phyloP scores from a whole-genome alignment of 2,888 invertebrate genomes.

The Heliconius aoede region DNA sequence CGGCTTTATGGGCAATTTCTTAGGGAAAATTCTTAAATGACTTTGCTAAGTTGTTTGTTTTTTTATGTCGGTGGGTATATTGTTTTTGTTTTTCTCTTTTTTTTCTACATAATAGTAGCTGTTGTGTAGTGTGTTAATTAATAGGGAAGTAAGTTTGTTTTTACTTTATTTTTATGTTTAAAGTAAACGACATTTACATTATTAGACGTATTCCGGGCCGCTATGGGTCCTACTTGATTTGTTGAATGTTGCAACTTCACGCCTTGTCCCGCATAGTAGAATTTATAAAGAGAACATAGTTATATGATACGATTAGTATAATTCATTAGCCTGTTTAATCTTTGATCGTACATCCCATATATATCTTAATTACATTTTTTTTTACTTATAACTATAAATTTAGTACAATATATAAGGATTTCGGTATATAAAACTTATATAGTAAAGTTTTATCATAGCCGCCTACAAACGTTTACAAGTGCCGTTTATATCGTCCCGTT shows the following conservation, averaged over 20 bases:
- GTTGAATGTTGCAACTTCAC: not conserved
- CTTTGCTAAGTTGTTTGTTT: constrained; percentile 14
- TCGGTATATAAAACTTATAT: not conserved
- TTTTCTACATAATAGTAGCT: not conserved
- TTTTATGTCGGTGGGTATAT: not conserved
- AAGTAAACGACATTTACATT: too few relatives aligned
- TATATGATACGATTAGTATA: not conserved
- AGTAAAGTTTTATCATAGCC: constrained; percentile 2
- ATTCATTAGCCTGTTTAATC: too few relatives aligned
- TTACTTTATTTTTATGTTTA: constrained; percentile 1
- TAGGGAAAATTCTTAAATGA: constrained; percentile 11
- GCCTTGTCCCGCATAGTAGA: not conserved
- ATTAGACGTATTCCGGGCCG: too few relatives aligned
- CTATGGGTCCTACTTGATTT: not conserved
- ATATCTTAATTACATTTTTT: too few relatives aligned
- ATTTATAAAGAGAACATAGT: not conserved
- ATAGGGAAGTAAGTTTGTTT: too few relatives aligned
- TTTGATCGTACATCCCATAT: too few relatives aligned
- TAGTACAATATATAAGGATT: too few relatives aligned
- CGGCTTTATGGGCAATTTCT: constrained; percentile 13
- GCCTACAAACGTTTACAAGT: constrained; percentile 25
- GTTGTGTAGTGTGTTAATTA: not conserved
- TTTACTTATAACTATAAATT: too few relatives aligned
- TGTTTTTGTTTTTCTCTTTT: not conserved
- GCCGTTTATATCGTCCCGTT: constrained; percentile 11